Base-by-base conservation (phyloP, 1,140 invertebrate species). In the Neoseiulus cucumeris region DNA sequence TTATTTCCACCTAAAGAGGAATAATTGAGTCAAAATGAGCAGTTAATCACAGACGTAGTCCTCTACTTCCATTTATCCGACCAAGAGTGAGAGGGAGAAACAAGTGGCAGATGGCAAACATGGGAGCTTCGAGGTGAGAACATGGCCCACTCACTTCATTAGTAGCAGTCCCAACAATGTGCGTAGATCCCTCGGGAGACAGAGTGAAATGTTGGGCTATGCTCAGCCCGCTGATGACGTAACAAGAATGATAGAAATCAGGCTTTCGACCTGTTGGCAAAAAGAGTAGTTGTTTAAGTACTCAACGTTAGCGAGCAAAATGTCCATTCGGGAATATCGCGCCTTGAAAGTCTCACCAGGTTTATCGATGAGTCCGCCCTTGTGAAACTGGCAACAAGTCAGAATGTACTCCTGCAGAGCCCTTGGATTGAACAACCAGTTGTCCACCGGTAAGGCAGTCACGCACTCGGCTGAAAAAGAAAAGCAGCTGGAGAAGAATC, bases 231-330 rank as follows among this genome's bases (percentile, higher is more conserved):
- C 91, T 92, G 2, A 98, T 76, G 1, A 85, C 85, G 73, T 98
- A 98, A 76, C 93, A 97, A 0, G 92, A 96, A 73, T 98, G 95
- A 75, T 98, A 98, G 66, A 88, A 83, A 78, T 98, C 95, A 4
- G 45, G 18, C 14, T 69, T 84, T 78, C 64, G 80, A 79, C 75
- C 88, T 91, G 76, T 67, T 81, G 82, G 72, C 65, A 71, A 74
- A 68, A 66, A n/a, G n/a, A n/a, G n/a, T n/a, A n/a, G n/a, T n/a
- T n/a, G n/a, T n/a, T n/a, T n/a, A n/a, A n/a, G n/a, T n/a, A n/a
- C n/a, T n/a, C n/a, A n/a, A n/a, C n/a, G n/a, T n/a, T n/a, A n/a
- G n/a, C n/a, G n/a, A n/a, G n/a, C n/a, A n/a, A n/a, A n/a, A n/a
- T n/a, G n/a, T n/a, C n/a, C n/a, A n/a, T n/a, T n/a, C 29, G 29